Percentiles rank a stretch among this genome's conserved stretches.
Conservation (phyloP, 1,140 invertebrate genomes). For the Linepithema humile region DNA sequence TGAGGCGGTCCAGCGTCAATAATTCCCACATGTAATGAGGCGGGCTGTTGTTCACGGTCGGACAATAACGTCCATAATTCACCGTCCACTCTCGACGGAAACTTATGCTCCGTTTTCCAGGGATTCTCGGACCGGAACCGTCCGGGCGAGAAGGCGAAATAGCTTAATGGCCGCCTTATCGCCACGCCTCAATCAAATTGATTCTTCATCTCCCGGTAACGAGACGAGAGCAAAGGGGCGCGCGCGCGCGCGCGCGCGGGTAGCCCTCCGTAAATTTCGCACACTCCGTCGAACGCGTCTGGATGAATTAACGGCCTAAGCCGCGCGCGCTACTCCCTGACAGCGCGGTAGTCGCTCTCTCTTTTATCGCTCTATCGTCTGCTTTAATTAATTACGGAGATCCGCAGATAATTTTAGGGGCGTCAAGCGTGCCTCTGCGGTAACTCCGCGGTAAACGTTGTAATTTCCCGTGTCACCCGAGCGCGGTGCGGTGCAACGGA, state of each 20-base stretch:
- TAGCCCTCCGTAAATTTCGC: conserved; percentile 27
- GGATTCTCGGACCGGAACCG: conserved; percentile 28
- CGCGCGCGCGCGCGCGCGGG: neutral
- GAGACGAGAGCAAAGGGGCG: neutral
- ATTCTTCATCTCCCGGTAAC: neutral
- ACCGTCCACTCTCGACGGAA: conserved; percentile 69
- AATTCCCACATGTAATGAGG: conserved; percentile 75
- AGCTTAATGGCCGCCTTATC: neutral
- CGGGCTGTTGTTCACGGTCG: conserved; percentile 76
- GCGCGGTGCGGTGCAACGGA: neutral
- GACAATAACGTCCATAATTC: conserved; percentile 81
- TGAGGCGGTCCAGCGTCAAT: conserved; percentile 73
- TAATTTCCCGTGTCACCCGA: conserved; percentile 45
- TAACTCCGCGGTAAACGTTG: conserved; percentile 37
- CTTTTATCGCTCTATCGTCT: conserved; percentile 52
- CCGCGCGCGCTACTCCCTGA: neutral
- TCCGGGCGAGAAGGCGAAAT: conserved; percentile 22
- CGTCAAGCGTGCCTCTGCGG: neutral
- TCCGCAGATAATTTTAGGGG: conserved; percentile 44
- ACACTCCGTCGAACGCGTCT: conserved; percentile 26
- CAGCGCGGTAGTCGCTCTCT: conserved; percentile 34
- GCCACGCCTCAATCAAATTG: conserved; percentile 55
- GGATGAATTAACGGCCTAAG: conserved; percentile 5
- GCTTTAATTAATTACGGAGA: conserved; percentile 44
- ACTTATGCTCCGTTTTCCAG: conserved; percentile 64